These are phyloP conservation scores for Dasyornis broadbenti DNA, from an alignment of 2,113 vertebrate species.

Conservation along the genomic window DNA sequence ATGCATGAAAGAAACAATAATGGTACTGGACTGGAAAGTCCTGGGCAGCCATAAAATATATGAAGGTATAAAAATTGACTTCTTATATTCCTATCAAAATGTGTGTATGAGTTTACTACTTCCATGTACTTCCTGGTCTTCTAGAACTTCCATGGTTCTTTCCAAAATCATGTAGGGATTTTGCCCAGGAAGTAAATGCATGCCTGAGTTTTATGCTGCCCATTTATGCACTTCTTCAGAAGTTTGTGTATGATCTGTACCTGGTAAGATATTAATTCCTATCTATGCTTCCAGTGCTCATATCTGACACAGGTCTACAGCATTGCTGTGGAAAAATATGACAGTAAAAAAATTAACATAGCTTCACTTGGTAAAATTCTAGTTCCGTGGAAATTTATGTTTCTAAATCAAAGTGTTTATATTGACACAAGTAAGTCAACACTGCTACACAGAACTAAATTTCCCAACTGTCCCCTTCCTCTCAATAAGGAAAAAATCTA, in stretches of 20 bases:
- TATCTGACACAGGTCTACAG: slow-evolving; percentile 25
- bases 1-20: background rate
- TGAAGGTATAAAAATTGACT: background rate
- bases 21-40: background rate
- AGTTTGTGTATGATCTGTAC: background rate
- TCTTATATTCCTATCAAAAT: background rate
- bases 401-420: background rate
- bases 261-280: slow-evolving; percentile 10
- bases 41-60: background rate
- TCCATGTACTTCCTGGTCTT: background rate
- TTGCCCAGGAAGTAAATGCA: background rate
- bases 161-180: background rate
- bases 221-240: background rate
- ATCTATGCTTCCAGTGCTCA: slow-evolving; percentile 10
- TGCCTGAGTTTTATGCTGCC: background rate
- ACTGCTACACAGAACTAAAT: background rate
- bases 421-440: background rate
- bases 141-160: background rate
- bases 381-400: background rate
- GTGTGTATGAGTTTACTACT: background rate
- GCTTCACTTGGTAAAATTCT: background rate
- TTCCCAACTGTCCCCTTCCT: background rate
- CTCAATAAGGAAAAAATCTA: background rate
- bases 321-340: slow-evolving; percentile 28
- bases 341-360: slow-evolving; percentile 21